Evolutionary conservation across 2,113 vertebrate genomes (phyloP), one percentile per base, ranked within the genome.

Genomic region (Cariama cristata): DNA sequence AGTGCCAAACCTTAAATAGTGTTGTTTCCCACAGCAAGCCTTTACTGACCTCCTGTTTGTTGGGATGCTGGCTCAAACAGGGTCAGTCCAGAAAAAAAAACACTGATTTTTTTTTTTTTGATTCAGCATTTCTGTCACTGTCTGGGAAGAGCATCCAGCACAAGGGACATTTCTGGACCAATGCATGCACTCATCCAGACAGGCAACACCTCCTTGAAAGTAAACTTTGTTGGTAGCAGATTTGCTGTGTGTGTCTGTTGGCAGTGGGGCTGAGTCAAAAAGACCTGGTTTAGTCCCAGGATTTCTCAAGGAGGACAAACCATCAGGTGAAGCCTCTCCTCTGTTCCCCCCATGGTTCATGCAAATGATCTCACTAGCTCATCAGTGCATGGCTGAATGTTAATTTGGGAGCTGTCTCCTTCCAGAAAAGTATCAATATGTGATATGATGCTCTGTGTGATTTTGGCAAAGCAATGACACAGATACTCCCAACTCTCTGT

Each of bases 321-420:
- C 45, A 42, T 3, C 3, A 19, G 10, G 30, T 14, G 13, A 62
- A 68, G 11, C 15, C 32, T 56, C 55, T 33, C 38, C 4, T 42
- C 59, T 32, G 20, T 13, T n/a, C 16, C 35, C 5, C 6, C 26
- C 9, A 2, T 8, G 26, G 26, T n/a, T 79, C 8, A 0, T 33
- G 23, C 17, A 49, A 56, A 35, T 44, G 35, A 33, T 58, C 50
- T 63, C 35, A 33, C 12, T 8, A 22, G n/a, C 40, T 26, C 17
- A 42, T 26, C 23, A 52, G 20, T 26, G 13, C 40, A 8, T 27
- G 30, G 21, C 1, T 71, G 26, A 27, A 35, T 19, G 49, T 19
- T 71, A 35, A 49, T 63, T 49, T 35, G n/a, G 64, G 56, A 19
- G 6, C 24, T 32, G 21, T 38, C 38, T 38, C 38, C 38, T 38